Evolutionary conservation across 1,140 invertebrate genomes (phyloP).

Genomic region (Dreissena rostriformis): DNA sequence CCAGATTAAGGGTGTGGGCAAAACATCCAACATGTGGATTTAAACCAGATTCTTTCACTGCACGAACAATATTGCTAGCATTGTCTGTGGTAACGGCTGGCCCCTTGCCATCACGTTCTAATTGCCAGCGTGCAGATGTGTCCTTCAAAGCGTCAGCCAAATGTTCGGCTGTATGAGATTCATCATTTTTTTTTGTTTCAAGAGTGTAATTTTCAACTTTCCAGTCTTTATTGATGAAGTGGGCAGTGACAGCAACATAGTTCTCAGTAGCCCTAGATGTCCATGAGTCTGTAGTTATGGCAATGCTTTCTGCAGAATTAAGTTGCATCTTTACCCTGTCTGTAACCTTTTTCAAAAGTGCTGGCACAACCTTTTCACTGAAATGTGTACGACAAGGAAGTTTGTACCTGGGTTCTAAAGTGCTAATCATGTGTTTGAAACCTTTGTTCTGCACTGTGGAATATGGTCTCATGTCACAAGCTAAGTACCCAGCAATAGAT

Average conservation of each 20-base stretch:
- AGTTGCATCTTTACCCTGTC: not conserved
- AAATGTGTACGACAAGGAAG: conserved; percentile 37
- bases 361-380: conserved; percentile 18
- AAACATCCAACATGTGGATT: conserved; percentile 45
- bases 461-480: conserved; percentile 19
- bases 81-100: conserved; percentile 42
- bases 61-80: conserved; percentile 47
- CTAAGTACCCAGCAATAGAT: too few relatives aligned
- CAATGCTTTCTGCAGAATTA: not conserved
- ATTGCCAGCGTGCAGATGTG: not conserved
- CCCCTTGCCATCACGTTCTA: not conserved
- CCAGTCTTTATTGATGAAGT: conserved; percentile 37
- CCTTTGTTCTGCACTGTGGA: conserved; percentile 9
- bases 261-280: too few relatives aligned
- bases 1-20: conserved; percentile 54
- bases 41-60: conserved; percentile 28
- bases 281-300: conserved; percentile 33
- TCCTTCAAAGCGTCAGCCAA: not conserved
- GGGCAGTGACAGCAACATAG: conserved; percentile 23
- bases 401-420: conserved; percentile 28
- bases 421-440: conserved; percentile 28
- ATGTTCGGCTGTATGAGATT: conserved; percentile 6
- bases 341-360: not conserved
- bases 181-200: conserved; percentile 2
- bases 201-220: not conserved